phyloP scores from a whole-genome alignment of 1,140 invertebrate genomes.

The Oreohelix idahoensis region DNA sequence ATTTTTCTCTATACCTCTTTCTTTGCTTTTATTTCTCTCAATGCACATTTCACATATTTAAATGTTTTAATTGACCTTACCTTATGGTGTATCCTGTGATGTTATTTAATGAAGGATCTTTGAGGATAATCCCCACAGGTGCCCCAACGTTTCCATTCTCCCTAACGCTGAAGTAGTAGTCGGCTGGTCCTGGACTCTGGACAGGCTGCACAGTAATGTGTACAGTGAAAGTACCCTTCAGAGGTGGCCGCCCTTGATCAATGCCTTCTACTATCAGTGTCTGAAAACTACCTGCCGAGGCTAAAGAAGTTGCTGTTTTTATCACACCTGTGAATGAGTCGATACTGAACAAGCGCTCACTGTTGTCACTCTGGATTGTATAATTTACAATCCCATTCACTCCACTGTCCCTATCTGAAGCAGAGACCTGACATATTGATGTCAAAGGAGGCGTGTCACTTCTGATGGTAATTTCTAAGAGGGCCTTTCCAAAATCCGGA shows the following conservation, averaged over 20 bases:
- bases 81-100: background rate
- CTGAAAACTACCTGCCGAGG: background rate
- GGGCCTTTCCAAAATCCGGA: constrained; percentile 13
- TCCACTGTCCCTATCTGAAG: constrained; percentile 16
- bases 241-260: background rate
- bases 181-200: background rate
- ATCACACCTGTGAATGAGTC: constrained; percentile 20
- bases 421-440: background rate
- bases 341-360: constrained; percentile 21
- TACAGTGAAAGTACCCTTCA: constrained; percentile 10
- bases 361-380: constrained; percentile 16
- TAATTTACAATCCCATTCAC: constrained; percentile 22
- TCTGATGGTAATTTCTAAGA: background rate
- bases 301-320: background rate
- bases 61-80: background rate
- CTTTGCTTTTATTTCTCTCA: too few species aligned
- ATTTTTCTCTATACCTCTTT: too few species aligned
- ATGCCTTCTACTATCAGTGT: background rate
- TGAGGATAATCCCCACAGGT: background rate
- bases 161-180: background rate
- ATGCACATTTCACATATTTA: background rate
- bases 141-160: constrained; percentile 23
- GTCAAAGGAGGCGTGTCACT: background rate
- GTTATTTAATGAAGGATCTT: background rate
- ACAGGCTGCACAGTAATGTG: background rate